Percentiles rank a stretch among this genome's conserved stretches.
Evolutionary conservation across 2,113 vertebrate genomes (phyloP).

Genomic region (Anoplopoma fimbria): DNA sequence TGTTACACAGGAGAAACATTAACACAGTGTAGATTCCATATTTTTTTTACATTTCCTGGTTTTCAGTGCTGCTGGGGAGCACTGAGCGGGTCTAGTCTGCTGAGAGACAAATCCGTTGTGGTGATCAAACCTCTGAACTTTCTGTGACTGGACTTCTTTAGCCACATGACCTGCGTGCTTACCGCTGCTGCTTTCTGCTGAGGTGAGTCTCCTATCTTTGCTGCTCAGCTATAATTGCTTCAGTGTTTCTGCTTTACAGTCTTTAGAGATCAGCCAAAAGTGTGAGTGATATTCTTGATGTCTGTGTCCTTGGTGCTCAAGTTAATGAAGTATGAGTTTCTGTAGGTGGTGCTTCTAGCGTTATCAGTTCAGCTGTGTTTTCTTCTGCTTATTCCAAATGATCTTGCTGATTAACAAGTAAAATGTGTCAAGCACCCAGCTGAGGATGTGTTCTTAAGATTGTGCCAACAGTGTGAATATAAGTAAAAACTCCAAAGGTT

Average conservation of each 20-base stretch:
- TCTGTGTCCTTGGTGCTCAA: background rate
- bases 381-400: constrained; percentile 2
- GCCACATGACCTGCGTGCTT: background rate
- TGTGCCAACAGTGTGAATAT: background rate
- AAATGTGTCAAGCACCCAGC: background rate
- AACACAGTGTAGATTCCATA: constrained; percentile 6
- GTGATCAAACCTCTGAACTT: background rate
- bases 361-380: constrained; percentile 4
- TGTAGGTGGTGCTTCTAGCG: constrained; percentile 3
- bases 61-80: constrained; percentile 1
- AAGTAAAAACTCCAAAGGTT: background rate
- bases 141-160: background rate
- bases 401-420: constrained; percentile 3
- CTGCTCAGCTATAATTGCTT: background rate
- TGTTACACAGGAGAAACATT: constrained; percentile 8
- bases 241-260: background rate
- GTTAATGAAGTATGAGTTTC: background rate
- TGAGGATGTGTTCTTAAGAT: constrained; percentile 12
- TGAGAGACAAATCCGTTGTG: background rate
- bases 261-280: background rate
- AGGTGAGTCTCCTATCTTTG: background rate
- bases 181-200: background rate
- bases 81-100: constrained; percentile 1
- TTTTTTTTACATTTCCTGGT: background rate
- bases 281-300: background rate